phyloP scores from a whole-genome alignment of 2,888 invertebrate genomes.

The Therioaphis trifolii region DNA sequence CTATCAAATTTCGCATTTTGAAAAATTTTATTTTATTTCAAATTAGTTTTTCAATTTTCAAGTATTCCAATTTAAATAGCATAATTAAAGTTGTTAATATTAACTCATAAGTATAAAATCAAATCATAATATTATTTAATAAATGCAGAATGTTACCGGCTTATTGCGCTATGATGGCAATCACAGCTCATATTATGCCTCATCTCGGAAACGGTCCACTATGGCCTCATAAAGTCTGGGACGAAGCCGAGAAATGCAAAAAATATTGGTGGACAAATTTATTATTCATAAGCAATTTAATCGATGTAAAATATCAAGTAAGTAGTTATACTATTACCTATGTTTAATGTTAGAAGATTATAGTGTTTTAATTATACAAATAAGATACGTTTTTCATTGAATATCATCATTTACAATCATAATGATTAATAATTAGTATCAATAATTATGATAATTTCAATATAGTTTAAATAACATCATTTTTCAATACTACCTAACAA shows the following conservation, averaged over 20 bases:
- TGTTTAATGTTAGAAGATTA: no score
- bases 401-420: no score
- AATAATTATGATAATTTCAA: no score
- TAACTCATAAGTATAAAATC: background rate
- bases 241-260: slow-evolving; percentile 65
- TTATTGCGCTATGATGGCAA: slow-evolving; percentile 45
- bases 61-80: background rate
- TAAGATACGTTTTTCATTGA: no score
- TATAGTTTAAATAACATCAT: no score
- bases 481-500: no score
- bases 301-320: slow-evolving; percentile 65
- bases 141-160: slow-evolving; percentile 58
- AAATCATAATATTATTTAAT: background rate
- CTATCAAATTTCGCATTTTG: background rate
- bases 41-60: background rate
- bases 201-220: slow-evolving; percentile 64
- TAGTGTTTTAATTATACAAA: no score
- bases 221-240: slow-evolving; percentile 64
- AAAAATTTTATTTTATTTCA: background rate
- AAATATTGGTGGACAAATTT: slow-evolving; percentile 66
- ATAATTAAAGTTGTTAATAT: background rate
- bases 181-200: slow-evolving; percentile 50
- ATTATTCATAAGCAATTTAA: slow-evolving; percentile 65
- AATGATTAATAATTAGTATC: no score
- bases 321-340: no score